A percentile compares a stretch with the other conserved stretches of the same genome.
phyloP scores from a whole-genome alignment of 2,888 invertebrate genomes.

The Metalampra italica region DNA sequence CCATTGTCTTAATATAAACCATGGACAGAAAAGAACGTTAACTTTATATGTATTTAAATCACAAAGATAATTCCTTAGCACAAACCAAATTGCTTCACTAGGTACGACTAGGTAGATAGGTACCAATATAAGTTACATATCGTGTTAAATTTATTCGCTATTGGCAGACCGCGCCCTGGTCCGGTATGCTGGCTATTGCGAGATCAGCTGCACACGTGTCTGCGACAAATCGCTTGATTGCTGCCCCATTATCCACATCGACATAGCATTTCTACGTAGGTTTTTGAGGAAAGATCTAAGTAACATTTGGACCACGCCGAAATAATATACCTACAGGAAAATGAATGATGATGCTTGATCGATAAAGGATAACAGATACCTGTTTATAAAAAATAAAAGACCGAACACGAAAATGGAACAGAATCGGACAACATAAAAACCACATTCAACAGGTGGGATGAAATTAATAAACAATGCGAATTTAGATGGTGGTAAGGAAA shows the following conservation, averaged over 20 bases:
- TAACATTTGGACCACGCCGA: no score
- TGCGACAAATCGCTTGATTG: constrained; percentile 18
- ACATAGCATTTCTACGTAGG: constrained; percentile 3
- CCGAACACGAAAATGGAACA: no score
- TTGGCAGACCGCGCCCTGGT: constrained; percentile 57
- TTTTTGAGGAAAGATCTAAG: background rate
- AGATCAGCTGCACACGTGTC: constrained; percentile 54
- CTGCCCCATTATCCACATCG: constrained; percentile 5
- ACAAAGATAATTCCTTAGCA: background rate
- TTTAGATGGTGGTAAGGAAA: no score
- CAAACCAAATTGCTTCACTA: background rate
- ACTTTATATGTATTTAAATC: background rate
- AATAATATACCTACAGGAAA: background rate
- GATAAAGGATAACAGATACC: no score
- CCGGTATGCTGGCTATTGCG: constrained; percentile 60
- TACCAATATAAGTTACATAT: background rate
- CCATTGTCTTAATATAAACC: background rate
- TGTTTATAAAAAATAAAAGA: no score
- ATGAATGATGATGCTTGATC: no score
- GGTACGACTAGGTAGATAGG: no score
- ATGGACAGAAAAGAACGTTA: background rate
- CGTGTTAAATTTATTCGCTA: constrained; percentile 43
- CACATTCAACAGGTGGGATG: no score
- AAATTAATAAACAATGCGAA: no score
- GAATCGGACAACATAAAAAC: no score